Evolutionary conservation across 2,113 vertebrate species (phyloP), one percentile per base, ranked within the genome.

Genomic region (Daphoenositta chrysoptera): DNA sequence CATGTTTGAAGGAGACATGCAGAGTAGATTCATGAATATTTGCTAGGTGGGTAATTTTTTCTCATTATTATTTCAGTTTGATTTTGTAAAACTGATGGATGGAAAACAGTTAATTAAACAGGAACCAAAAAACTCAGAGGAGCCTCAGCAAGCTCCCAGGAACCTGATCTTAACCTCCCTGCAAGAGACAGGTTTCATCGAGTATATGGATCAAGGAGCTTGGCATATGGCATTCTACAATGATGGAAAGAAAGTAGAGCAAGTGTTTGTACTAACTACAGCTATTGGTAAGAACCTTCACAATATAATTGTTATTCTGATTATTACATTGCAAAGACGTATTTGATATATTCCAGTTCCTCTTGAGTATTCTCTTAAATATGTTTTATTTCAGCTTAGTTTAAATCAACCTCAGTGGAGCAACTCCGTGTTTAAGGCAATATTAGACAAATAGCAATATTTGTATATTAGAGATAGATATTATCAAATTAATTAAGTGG

Each of bases 141-240:
- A 99, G 53, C 93, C 97, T 33, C 96, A 98, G 72, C 98, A 98
- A 53, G 97, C 97, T 47, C 99, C 99, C 70, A 98, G 98, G 97
- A 99, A 99, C 82, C 97, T 99, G 93, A 98, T 99, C 96, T 97
- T 99, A 94, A 99, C 98, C 61, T 98, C 99, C 15, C 98, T 99
- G 89, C 99, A 99, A 97, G 99, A 99, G 97, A 99, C 99, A 10
- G 99, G 99, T 84, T 99, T 99, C 97, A 99, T 99, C 7, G 99
- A 99, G 96, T 99, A 99, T 77, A 99, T 99, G 99, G 99, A 99
- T 93, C 99, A 99, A 42, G 99, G 99, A 45, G 98, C 99, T 53
- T 99, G 99, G 99, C 99, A 99, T 91, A 98, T 99, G 78, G 99
- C 99, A 7, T 98, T 99, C 96, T 99, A 99, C 98, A 99, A 99